Evolutionary conservation across 2,888 invertebrate species (phyloP).

Genomic region (Kuschelorhynchus macadamiae): DNA sequence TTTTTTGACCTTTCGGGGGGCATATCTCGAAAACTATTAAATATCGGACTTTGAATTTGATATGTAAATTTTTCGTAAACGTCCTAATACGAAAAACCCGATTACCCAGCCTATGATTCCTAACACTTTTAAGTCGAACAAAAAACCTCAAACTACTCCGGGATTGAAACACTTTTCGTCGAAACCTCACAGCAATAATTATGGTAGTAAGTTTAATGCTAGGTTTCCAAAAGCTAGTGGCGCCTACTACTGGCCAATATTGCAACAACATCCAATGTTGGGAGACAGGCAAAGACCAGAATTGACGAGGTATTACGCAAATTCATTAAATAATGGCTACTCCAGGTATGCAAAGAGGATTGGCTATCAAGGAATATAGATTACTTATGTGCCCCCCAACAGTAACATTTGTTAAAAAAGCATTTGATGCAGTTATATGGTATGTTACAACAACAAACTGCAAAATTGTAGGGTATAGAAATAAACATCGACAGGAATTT

Average conservation of each 20-base stretch:
- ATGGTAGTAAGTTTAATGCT: constrained; percentile 47
- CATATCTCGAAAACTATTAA: no score
- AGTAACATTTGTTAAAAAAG: no score
- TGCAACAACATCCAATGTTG: constrained; percentile 10
- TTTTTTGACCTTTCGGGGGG: no score
- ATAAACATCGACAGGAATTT: no score
- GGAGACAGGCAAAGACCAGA: constrained; percentile 49
- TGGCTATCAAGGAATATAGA: constrained; percentile 12
- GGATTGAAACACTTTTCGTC: constrained; percentile 69
- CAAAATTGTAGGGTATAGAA: no score
- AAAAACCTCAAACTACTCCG: constrained; percentile 69
- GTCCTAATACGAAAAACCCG: constrained; percentile 46
- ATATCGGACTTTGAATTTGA: no score
- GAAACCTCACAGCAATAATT: constrained; percentile 13
- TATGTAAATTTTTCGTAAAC: no score
- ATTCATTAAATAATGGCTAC: constrained; percentile 53
- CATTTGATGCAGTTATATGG: no score
- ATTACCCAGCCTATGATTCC: constrained; percentile 54
- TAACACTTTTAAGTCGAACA: constrained; percentile 63
- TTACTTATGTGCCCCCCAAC: no score
- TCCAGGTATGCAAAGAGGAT: constrained; percentile 57
- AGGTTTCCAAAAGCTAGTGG: constrained; percentile 20
- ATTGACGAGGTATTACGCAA: constrained; percentile 53
- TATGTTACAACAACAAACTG: no score
- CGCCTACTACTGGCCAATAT: constrained; percentile 15